These are phyloP conservation scores for Clanis bilineata DNA, from an alignment of 2,888 invertebrate genomes.

Conservation along the genomic window DNA sequence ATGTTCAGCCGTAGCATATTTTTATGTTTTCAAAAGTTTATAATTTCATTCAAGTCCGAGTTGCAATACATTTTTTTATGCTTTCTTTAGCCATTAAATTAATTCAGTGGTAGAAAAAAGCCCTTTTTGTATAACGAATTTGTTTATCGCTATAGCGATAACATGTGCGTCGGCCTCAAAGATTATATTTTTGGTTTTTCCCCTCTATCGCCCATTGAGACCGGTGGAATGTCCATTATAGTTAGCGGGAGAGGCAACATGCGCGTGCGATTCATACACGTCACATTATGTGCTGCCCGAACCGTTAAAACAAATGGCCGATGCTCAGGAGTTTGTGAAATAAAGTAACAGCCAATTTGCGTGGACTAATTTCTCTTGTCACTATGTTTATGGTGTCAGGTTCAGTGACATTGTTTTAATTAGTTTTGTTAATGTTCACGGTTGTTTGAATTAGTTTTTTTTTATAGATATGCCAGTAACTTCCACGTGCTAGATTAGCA, in stretches of 20 bases:
- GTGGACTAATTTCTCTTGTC: slow-evolving; percentile 8
- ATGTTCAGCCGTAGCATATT: too few relatives aligned
- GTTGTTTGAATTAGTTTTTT: background rate
- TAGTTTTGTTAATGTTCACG: background rate
- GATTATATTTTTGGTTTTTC: background rate
- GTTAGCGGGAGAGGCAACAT: background rate
- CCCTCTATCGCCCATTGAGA: slow-evolving; percentile 6
- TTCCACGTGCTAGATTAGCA: too few relatives aligned
- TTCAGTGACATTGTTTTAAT: background rate
- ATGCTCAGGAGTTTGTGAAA: background rate
- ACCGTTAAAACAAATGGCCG: background rate
- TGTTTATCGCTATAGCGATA: too few relatives aligned
- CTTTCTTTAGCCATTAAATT: too few relatives aligned
- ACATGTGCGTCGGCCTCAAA: background rate
- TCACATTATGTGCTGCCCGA: background rate
- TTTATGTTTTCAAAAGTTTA: too few relatives aligned
- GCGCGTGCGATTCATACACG: slow-evolving; percentile 5
- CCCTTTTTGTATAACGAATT: background rate
- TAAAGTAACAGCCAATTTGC: slow-evolving; percentile 9
- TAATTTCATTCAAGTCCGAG: too few relatives aligned
- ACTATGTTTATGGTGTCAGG: background rate
- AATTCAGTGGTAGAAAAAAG: too few relatives aligned
- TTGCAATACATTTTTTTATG: too few relatives aligned
- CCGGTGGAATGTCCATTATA: slow-evolving; percentile 10
- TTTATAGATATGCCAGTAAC: background rate